These are phyloP conservation scores for Oxyteleia sp. DNA, from an alignment of 2,888 invertebrate species.

Conservation along the genomic window DNA sequence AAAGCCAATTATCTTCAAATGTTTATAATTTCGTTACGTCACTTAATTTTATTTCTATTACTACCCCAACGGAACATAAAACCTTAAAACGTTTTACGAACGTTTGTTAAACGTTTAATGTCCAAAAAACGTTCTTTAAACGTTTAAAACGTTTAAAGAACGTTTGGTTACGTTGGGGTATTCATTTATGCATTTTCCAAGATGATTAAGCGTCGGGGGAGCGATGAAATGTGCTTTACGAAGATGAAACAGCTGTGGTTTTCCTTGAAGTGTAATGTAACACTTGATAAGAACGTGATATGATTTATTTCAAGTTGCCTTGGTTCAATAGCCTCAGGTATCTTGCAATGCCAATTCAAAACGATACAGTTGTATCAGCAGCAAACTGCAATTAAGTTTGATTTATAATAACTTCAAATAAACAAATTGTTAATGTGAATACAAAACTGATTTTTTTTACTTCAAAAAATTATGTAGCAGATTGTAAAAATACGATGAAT, in stretches of 20 bases:
- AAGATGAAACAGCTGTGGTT: conserved; percentile 5
- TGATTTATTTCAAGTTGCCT: conserved; percentile 54
- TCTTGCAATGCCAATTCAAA: conserved; percentile 40
- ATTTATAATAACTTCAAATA: too few relatives aligned
- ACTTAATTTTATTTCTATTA: conserved; percentile 18
- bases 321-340: conserved; percentile 59
- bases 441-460: too few relatives aligned
- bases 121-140: too few relatives aligned
- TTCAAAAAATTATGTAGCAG: too few relatives aligned
- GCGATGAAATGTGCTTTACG: conserved; percentile 25
- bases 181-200: not conserved
- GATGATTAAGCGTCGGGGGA: conserved; percentile 5
- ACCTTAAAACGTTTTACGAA: too few relatives aligned
- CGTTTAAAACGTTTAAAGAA: too few relatives aligned
- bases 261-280: conserved; percentile 28
- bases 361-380: conserved; percentile 29
- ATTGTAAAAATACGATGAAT: too few relatives aligned
- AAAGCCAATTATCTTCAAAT: not conserved
- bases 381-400: too few relatives aligned
- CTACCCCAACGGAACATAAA: too few relatives aligned
- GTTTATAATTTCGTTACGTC: conserved; percentile 10
- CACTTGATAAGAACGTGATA: conserved; percentile 51
- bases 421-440: too few relatives aligned
- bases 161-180: too few relatives aligned
- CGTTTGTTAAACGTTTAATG: too few relatives aligned